Percentiles rank a stretch among this genome's conserved stretches.
Evolutionary conservation across 2,113 vertebrate genomes (phyloP).

Genomic region (Rhinoderma darwinii): DNA sequence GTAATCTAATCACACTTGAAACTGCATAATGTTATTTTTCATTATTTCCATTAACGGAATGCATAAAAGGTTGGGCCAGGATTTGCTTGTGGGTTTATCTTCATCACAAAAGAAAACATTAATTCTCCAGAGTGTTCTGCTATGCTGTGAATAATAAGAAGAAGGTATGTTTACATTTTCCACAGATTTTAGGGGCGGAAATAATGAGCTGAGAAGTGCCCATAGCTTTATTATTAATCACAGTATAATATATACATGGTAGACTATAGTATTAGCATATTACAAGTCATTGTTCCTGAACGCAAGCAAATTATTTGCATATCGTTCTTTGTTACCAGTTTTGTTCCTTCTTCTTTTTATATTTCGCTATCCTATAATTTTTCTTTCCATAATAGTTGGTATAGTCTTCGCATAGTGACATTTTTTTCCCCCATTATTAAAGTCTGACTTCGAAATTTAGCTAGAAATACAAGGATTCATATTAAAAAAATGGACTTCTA

Average conservation of each 20-base stretch:
- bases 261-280: not conserved
- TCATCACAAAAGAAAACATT: constrained; percentile 36
- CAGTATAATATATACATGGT: not conserved
- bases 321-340: too few relatives aligned
- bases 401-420: not conserved
- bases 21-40: constrained; percentile 53
- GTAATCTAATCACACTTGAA: constrained; percentile 51
- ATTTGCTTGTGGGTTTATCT: constrained; percentile 46
- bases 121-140: constrained; percentile 36
- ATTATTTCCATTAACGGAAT: constrained; percentile 35
- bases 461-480: too few relatives aligned
- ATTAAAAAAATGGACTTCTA: too few relatives aligned
- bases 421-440: not conserved
- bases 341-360: too few relatives aligned
- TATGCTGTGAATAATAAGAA: constrained; percentile 23
- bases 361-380: not conserved
- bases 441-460: too few relatives aligned
- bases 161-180: constrained; percentile 14
- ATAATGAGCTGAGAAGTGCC: constrained; percentile 21
- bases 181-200: constrained; percentile 29
- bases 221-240: constrained; percentile 28
- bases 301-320: not conserved
- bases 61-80: constrained; percentile 39
- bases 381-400: not conserved
- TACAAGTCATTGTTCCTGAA: not conserved